These are phyloP conservation scores for Oryzias celebensis DNA, from an alignment of 2,113 vertebrate species.

Conservation along the genomic window DNA sequence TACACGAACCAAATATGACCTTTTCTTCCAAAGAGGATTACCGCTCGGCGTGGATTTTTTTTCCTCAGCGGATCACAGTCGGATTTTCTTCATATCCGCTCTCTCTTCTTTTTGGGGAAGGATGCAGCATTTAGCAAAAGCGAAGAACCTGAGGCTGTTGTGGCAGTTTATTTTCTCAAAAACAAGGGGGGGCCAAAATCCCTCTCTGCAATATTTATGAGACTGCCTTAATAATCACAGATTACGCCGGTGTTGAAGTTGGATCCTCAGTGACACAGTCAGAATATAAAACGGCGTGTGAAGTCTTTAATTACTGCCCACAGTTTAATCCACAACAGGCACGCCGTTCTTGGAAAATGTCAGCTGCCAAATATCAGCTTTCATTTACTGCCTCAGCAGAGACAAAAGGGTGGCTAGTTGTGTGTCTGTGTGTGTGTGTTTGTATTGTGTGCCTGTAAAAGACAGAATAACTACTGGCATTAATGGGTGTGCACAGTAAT, in stretches of 20 bases:
- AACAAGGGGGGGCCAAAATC: conserved; percentile 82
- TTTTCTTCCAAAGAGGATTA: conserved; percentile 95
- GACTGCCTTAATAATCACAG: conserved; percentile 93
- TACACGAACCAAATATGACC: conserved; percentile 82
- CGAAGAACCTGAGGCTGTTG: conserved; percentile 85
- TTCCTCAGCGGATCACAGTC: conserved; percentile 42
- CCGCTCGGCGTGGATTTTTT: conserved; percentile 63
- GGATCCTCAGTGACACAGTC: conserved; percentile 14
- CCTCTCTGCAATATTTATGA: conserved; percentile 96
- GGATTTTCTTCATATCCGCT: conserved; percentile 70
- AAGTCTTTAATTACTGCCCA: conserved; percentile 27
- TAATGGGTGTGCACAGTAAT: conserved; percentile 22
- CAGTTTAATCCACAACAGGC: conserved; percentile 24
- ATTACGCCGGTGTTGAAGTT: conserved; percentile 43
- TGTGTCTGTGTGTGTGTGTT: conserved; percentile 13
- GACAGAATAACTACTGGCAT: conserved; percentile 28
- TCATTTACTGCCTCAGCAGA: conserved; percentile 42
- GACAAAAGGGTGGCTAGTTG: conserved; percentile 19
- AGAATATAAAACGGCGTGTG: conserved; percentile 11
- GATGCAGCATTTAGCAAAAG: conserved; percentile 52
- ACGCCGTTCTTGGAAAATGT: conserved; percentile 32
- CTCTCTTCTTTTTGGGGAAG: conserved; percentile 42
- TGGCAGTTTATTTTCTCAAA: conserved; percentile 86
- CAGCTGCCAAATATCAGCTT: conserved; percentile 20
- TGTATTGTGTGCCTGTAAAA: conserved; percentile 10